These are phyloP conservation scores for Volucella inanis DNA, from an alignment of 2,888 invertebrate genomes.

Conservation along the genomic window DNA sequence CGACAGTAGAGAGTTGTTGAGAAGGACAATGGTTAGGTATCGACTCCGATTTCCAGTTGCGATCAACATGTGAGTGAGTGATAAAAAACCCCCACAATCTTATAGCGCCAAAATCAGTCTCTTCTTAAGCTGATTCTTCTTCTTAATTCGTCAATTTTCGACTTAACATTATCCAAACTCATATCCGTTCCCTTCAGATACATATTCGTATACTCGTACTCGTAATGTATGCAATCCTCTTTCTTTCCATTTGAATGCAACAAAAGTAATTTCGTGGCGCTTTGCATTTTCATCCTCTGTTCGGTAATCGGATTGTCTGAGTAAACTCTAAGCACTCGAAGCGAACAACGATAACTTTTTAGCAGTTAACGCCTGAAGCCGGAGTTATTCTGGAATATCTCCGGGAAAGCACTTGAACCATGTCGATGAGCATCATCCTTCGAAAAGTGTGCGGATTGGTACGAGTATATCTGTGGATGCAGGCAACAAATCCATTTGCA, in stretches of 20 bases:
- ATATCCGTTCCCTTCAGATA: conserved; percentile 4
- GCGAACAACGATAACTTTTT: conserved; percentile 12
- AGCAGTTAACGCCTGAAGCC: conserved; percentile 5
- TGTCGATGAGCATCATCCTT: conserved; percentile 14
- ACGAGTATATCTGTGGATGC: conserved; percentile 29
- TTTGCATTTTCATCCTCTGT: conserved; percentile 43
- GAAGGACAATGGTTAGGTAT: too few species aligned
- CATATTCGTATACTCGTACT: not conserved
- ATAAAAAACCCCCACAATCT: too few species aligned
- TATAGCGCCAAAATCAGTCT: too few species aligned
- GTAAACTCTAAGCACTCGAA: conserved; percentile 52
- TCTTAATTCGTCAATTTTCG: not conserved
- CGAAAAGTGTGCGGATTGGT: conserved; percentile 13
- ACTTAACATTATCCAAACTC: not conserved
- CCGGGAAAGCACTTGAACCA: not conserved
- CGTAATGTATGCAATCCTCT: conserved; percentile 35
- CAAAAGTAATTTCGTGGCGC: conserved; percentile 50
- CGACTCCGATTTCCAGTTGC: too few species aligned
- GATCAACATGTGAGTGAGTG: too few species aligned
- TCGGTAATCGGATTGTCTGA: conserved; percentile 56
- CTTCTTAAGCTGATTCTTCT: not conserved
- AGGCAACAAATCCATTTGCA: conserved; percentile 40
- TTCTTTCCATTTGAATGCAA: conserved; percentile 48
- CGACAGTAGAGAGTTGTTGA: too few species aligned
- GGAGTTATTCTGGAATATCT: conserved; percentile 22